A percentile compares a stretch with the other conserved stretches of the same genome.
phyloP scores from a whole-genome alignment of 1,140 invertebrate genomes.

The Macrobrachium rosenbergii region DNA sequence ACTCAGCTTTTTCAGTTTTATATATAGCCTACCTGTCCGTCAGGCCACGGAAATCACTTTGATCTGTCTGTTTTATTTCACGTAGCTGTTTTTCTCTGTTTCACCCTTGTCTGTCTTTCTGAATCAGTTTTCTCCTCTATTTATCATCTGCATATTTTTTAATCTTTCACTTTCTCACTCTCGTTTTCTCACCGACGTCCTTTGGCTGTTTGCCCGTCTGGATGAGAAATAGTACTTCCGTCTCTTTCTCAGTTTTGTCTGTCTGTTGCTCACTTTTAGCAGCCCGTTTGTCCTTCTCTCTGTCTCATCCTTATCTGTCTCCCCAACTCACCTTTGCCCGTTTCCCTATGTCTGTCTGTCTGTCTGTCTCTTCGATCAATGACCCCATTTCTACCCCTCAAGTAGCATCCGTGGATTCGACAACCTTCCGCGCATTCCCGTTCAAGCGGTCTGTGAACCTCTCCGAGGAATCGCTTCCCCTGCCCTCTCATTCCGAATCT shows the following conservation, averaged over 20 bases:
- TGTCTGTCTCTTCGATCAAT: conserved; percentile 18
- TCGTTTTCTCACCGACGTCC: conserved; percentile 11
- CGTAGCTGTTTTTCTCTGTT: no score
- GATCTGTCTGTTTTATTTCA: background rate
- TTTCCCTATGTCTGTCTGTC: conserved; percentile 28
- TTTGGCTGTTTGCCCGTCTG: conserved; percentile 5
- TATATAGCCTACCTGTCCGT: no score
- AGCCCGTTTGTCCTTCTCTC: background rate
- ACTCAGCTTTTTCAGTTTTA: no score
- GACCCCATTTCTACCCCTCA: background rate
- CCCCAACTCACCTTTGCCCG: background rate
- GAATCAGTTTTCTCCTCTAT: background rate
- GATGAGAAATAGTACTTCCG: background rate
- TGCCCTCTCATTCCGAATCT: background rate
- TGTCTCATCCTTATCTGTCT: background rate
- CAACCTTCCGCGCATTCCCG: background rate
- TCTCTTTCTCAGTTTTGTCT: background rate
- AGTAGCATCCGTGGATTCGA: background rate
- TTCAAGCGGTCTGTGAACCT: background rate
- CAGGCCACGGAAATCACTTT: no score
- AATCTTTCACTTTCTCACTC: background rate
- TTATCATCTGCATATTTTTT: background rate
- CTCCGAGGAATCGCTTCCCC: background rate
- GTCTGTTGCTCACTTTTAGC: no score
- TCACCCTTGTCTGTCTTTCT: background rate